A percentile compares a stretch with the other conserved stretches of the same genome.
These are phyloP conservation scores for Drosophila sturtevanti DNA, from an alignment of 1,140 invertebrate genomes.

Conservation along the genomic window DNA sequence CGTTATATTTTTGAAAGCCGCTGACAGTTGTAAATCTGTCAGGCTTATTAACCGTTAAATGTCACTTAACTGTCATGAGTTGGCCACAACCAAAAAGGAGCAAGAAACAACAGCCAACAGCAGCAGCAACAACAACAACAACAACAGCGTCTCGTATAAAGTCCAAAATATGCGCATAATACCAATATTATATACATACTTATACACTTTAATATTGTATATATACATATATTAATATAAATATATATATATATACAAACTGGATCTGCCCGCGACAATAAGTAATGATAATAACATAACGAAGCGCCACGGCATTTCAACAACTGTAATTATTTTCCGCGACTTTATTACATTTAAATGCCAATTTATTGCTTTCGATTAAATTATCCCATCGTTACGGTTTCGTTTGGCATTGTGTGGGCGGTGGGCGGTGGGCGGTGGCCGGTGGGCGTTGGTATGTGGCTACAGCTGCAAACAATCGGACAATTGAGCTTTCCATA, in stretches of 20 bases:
- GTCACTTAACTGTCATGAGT: conserved; percentile 77
- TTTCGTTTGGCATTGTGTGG: not conserved
- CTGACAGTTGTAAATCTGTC: conserved; percentile 81
- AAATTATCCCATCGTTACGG: conserved; percentile 50
- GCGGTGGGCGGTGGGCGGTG: too few relatives aligned
- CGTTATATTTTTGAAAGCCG: conserved; percentile 72
- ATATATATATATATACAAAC: not conserved
- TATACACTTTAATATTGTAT: conserved; percentile 32
- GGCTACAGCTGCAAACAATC: conserved; percentile 32
- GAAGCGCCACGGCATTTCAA: conserved; percentile 42
- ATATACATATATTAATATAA: too few relatives aligned
- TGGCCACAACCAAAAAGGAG: conserved; percentile 37
- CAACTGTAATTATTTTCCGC: conserved; percentile 72
- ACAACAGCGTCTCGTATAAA: conserved; percentile 38
- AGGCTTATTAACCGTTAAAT: conserved; percentile 81
- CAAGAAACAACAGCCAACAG: not conserved
- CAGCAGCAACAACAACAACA: conserved; percentile 30
- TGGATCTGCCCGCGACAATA: conserved; percentile 33
- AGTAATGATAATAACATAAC: conserved; percentile 51
- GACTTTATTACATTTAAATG: conserved; percentile 81
- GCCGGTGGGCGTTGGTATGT: not conserved
- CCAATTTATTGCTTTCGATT: conserved; percentile 80
- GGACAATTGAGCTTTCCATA: conserved; percentile 16
- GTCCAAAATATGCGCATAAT: conserved; percentile 76
- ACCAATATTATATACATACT: conserved; percentile 42